These are phyloP conservation scores for Geopemphigus sp. DNA, from an alignment of 1,140 invertebrate genomes.

Conservation along the genomic window DNA sequence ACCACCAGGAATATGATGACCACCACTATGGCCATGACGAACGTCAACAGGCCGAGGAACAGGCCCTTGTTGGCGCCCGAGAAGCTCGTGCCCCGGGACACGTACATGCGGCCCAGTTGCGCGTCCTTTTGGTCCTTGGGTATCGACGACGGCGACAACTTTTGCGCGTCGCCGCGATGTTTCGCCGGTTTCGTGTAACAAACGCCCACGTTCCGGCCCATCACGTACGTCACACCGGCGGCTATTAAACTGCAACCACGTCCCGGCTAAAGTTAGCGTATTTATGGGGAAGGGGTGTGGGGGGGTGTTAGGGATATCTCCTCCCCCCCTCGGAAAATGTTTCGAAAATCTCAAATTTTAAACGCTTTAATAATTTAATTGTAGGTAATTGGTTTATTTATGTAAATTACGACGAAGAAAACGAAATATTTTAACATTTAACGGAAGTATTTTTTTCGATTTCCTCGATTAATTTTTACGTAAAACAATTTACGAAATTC, in stretches of 20 bases:
- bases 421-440: too few species aligned
- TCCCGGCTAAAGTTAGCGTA: too few species aligned
- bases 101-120: slow-evolving; percentile 17
- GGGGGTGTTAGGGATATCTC: too few species aligned
- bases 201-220: slow-evolving; percentile 63
- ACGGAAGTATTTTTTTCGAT: too few species aligned
- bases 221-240: slow-evolving; percentile 64
- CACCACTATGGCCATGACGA: slow-evolving; percentile 64
- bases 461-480: too few species aligned
- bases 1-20: slow-evolving; percentile 67
- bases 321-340: too few species aligned
- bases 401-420: too few species aligned
- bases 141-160: slow-evolving; percentile 48
- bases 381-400: too few species aligned
- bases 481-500: too few species aligned
- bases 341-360: too few species aligned
- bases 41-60: slow-evolving; percentile 63
- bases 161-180: slow-evolving; percentile 47
- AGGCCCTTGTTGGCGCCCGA: slow-evolving; percentile 62
- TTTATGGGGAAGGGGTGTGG: too few species aligned
- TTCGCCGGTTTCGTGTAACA: slow-evolving; percentile 53
- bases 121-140: slow-evolving; percentile 39
- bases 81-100: slow-evolving; percentile 22
- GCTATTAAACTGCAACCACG: slow-evolving; percentile 61
- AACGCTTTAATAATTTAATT: too few species aligned